Conservation (phyloP, 2,113 vertebrate species). For the Leptocoma aspasia region DNA sequence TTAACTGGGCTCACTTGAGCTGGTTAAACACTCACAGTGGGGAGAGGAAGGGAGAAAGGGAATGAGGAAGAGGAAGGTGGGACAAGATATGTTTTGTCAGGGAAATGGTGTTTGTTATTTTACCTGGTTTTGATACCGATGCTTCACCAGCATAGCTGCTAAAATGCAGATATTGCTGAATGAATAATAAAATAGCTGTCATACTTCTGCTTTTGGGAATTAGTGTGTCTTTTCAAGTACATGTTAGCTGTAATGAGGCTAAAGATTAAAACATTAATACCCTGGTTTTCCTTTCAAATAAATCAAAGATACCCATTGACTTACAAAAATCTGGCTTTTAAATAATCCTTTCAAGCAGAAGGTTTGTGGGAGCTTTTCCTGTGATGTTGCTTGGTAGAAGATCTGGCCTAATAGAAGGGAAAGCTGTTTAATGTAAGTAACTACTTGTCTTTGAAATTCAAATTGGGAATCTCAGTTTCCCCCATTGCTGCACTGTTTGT, state of each 20-base stretch:
- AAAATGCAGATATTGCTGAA: background rate
- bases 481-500: background rate
- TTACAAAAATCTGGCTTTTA: background rate
- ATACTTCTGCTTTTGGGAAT: background rate
- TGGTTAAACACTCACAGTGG: background rate
- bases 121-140: background rate
- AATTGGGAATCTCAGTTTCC: background rate
- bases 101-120: background rate
- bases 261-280: slow-evolving; percentile 7
- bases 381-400: background rate
- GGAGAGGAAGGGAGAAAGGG: too few species aligned
- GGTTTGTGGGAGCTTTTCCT: background rate
- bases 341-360: background rate
- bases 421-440: background rate
- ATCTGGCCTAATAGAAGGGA: background rate
- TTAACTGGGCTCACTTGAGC: background rate
- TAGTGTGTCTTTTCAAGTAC: background rate
- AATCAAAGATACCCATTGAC: background rate
- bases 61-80: background rate
- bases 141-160: background rate
- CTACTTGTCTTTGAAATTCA: background rate
- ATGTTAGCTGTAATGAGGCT: background rate
- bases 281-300: background rate
- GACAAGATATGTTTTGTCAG: background rate
- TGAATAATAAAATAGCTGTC: background rate